Evolutionary conservation across 2,888 invertebrate genomes (phyloP).

Genomic region (Callosobruchus maculatus): DNA sequence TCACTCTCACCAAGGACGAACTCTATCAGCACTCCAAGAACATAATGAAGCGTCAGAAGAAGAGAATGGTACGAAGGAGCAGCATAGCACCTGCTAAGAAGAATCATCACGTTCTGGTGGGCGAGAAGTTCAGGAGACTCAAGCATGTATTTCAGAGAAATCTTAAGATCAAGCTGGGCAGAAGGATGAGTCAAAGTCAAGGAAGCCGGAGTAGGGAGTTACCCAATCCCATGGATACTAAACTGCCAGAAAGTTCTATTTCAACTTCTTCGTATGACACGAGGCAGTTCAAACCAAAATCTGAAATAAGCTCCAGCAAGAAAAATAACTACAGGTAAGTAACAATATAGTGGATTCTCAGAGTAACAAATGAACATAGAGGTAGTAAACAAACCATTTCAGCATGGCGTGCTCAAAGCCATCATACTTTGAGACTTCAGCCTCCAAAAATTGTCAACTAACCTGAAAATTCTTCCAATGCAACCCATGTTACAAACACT

Average conservation of each 20-base stretch:
- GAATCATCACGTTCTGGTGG: conserved; percentile 33
- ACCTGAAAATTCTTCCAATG: too few relatives aligned
- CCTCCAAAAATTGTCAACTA: too few relatives aligned
- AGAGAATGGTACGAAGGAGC: conserved; percentile 61
- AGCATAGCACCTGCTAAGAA: conserved; percentile 34
- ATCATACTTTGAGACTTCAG: too few relatives aligned
- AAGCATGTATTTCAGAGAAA: conserved; percentile 59
- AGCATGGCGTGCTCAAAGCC: too few relatives aligned
- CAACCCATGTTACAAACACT: too few relatives aligned
- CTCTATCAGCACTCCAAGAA: conserved; percentile 84
- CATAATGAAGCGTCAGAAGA: conserved; percentile 82
- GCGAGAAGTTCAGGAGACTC: conserved; percentile 41
- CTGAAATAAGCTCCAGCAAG: conserved; percentile 40
- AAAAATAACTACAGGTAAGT: conserved; percentile 33
- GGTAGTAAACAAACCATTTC: too few relatives aligned
- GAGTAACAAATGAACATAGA: too few relatives aligned
- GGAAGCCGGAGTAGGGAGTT: conserved; percentile 2
- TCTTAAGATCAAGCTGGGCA: conserved; percentile 43
- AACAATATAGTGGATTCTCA: too few relatives aligned
- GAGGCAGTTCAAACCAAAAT: conserved; percentile 59
- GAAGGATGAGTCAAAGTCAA: conserved; percentile 18
- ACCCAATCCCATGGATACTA: conserved; percentile 20
- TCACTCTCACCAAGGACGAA: conserved; percentile 89
- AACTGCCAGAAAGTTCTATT: conserved; percentile 57
- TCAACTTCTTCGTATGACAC: conserved; percentile 62